Evolutionary conservation across 2,888 invertebrate species (phyloP).

Genomic region (Agrilus mali): DNA sequence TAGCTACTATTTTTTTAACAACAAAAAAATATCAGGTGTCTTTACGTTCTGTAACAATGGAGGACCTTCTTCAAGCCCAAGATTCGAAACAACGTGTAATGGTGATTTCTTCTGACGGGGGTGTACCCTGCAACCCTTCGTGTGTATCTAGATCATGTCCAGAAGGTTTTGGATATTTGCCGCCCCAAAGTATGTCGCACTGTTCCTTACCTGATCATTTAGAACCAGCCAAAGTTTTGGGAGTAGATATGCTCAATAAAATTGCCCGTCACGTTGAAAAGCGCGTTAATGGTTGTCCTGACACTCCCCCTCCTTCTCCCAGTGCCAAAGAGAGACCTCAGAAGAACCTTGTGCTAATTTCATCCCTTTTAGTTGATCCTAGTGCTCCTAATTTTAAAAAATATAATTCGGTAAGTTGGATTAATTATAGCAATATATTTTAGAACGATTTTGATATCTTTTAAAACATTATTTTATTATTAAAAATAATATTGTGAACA

Average conservation of each 20-base stretch:
- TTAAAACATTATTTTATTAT: too few species aligned
- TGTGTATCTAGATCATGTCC: conserved; percentile 75
- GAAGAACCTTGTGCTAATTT: conserved; percentile 64
- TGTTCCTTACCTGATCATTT: conserved; percentile 50
- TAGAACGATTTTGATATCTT: too few species aligned
- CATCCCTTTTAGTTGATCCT: conserved; percentile 53
- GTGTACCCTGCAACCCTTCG: conserved; percentile 28
- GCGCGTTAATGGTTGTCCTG: conserved; percentile 29
- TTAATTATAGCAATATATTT: not conserved
- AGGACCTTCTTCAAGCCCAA: conserved; percentile 69
- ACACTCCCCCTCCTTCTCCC: conserved; percentile 54
- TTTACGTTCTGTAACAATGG: conserved; percentile 77
- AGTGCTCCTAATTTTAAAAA: conserved; percentile 50
- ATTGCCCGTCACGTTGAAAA: too few species aligned
- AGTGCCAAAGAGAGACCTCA: conserved; percentile 43
- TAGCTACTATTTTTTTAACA: not conserved
- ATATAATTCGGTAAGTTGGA: conserved; percentile 41
- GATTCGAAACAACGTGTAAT: conserved; percentile 73
- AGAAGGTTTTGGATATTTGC: conserved; percentile 40
- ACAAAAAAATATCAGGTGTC: conserved; percentile 42
- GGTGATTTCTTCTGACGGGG: conserved; percentile 57
- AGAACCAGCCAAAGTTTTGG: conserved; percentile 39
- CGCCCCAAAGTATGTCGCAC: conserved; percentile 19
- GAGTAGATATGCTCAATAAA: conserved; percentile 14
- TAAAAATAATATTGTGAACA: conserved; percentile 20